These are phyloP conservation scores for Neopelma chrysocephalum DNA, from an alignment of 2,797 vertebrate genomes.

Conservation along the genomic window DNA sequence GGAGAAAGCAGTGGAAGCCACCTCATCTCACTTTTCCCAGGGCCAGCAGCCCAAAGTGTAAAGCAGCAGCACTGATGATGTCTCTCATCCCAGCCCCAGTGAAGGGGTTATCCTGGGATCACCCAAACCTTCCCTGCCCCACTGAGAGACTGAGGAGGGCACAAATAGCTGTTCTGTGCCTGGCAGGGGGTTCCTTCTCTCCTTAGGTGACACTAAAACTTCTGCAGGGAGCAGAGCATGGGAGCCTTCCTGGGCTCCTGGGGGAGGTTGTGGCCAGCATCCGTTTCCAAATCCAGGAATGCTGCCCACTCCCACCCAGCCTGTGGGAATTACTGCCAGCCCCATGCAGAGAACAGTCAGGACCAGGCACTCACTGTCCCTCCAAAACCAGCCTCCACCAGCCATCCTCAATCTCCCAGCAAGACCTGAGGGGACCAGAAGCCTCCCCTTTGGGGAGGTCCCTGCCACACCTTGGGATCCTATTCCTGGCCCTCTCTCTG, in stretches of 20 bases:
- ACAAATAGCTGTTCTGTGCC: neutral
- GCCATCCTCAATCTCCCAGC: neutral
- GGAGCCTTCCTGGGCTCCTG: neutral
- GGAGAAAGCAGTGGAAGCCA: neutral
- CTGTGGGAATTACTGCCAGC: neutral
- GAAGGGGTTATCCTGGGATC: neutral
- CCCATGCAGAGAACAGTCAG: neutral
- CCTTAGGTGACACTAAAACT: neutral
- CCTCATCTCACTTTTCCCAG: neutral
- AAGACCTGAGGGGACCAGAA: neutral
- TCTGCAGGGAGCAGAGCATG: neutral
- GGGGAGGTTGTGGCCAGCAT: neutral
- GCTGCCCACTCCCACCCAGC: neutral
- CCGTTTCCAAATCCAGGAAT: neutral
- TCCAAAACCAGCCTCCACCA: neutral
- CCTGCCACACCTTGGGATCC: fast-evolving
- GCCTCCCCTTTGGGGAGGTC: no score
- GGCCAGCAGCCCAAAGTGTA: neutral
- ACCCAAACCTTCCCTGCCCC: neutral
- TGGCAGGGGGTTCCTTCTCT: neutral
- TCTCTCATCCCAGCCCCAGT: neutral
- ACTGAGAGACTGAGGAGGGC: neutral
- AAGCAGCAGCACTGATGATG: neutral
- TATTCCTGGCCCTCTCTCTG: neutral
- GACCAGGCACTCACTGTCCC: neutral